Percentiles rank a stretch among this genome's conserved stretches.
phyloP scores from a whole-genome alignment of 2,888 invertebrate genomes.

The Agonopterix subpropinquella region DNA sequence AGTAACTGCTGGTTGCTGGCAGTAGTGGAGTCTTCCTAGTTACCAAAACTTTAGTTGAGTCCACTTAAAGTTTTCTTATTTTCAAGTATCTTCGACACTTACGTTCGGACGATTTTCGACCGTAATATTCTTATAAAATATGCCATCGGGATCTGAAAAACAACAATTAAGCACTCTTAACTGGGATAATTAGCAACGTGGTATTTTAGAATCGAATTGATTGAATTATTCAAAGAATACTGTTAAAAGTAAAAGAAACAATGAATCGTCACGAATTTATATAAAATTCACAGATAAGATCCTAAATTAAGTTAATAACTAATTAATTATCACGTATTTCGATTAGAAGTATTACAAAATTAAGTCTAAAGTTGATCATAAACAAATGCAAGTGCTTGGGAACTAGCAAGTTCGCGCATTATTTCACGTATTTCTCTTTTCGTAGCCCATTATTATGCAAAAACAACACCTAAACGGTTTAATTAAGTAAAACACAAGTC shows the following conservation, averaged over 20 bases:
- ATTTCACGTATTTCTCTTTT: slow-evolving; percentile 37
- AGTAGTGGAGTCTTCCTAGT: too few species aligned
- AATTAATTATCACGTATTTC: slow-evolving; percentile 23
- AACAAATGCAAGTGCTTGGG: slow-evolving; percentile 52
- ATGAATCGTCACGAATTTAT: too few species aligned
- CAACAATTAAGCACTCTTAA: slow-evolving; percentile 26
- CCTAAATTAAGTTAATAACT: too few species aligned
- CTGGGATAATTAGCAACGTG: slow-evolving; percentile 29
- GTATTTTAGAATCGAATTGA: slow-evolving; percentile 14
- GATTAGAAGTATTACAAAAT: slow-evolving; percentile 38
- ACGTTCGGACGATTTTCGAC: slow-evolving; percentile 30
- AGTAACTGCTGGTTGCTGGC: too few species aligned
- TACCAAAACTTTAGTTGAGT: too few species aligned
- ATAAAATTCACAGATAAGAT: too few species aligned
- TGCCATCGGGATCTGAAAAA: slow-evolving; percentile 56
- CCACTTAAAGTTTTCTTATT: too few species aligned
- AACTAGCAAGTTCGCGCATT: slow-evolving; percentile 59
- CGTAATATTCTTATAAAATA: slow-evolving; percentile 32
- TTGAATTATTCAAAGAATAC: too few species aligned
- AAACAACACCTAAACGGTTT: slow-evolving; percentile 1
- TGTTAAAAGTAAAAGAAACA: too few species aligned
- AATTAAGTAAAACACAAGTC: slow-evolving; percentile 11
- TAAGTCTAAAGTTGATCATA: slow-evolving; percentile 41
- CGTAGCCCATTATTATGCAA: slow-evolving; percentile 14
- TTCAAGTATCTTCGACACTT: too few species aligned